Evolutionary conservation across 2,113 vertebrate genomes (phyloP), one percentile per base, ranked within the genome.

Genomic region (Sigmodon hispidus): DNA sequence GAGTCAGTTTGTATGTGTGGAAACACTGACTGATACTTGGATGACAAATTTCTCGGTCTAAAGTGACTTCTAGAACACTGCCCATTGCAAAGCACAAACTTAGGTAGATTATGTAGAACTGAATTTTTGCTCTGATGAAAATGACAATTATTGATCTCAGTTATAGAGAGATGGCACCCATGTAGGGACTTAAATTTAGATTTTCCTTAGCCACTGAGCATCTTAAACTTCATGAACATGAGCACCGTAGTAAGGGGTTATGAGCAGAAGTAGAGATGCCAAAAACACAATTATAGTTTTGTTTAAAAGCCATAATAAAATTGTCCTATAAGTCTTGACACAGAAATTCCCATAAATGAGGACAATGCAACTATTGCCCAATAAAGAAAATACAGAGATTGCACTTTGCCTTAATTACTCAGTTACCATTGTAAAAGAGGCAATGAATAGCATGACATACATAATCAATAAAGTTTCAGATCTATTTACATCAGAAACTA

Each of bases 401-500:
- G 21, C 0, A n/a, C 22, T 95, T 86, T 5, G 57, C 29, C 70
- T 90, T 72, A 88, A 72, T 4, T 48, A 83, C 48, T 16, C 24
- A 70, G 8, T 91, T 93, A 87, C 84, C 76, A 26, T 94, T n/a
- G 31, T 80, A 55, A 88, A 96, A 76, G 79, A 88, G 40, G 24
- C 15, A 21, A 15, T 57, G 59, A 91, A 43, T 76, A 75, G 65
- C 36, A 48, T 16, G 59, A 24, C 83, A 80, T n/a, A 7, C 11
- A 79, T 70, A 76, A 69, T 4, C 15, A 7, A 89, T 26, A 80
- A 21, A 16, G 34, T 69, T 69, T 67, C 50, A 0, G 67, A 76
- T 65, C 90, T 87, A 50, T 45, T 94, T 76, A 72, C 59, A 77
- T 59, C 29, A 52, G 17, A 94, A 34, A 70, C 9, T 67, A 11